Percentiles rank a stretch among this genome's conserved stretches.
These are phyloP conservation scores for Xiphophorus couchianus DNA, from an alignment of 2,113 vertebrate species.

Conservation along the genomic window DNA sequence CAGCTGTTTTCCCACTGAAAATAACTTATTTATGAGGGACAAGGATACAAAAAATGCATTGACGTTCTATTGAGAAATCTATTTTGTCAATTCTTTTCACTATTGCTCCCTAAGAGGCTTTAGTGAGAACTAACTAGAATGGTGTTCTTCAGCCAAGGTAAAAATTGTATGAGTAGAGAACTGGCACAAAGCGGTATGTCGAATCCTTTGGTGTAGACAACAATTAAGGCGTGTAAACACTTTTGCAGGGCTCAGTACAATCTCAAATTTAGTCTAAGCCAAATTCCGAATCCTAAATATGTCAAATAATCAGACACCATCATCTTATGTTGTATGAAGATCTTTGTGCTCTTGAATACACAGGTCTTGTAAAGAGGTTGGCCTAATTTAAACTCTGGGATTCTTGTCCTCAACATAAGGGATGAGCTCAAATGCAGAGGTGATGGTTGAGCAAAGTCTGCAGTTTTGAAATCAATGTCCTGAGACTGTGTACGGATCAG, in stretches of 20 bases:
- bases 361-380: neutral
- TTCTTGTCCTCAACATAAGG: neutral
- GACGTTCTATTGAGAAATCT: too few species aligned
- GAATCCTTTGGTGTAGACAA: neutral
- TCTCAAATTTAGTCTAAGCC: neutral
- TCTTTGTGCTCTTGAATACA: neutral
- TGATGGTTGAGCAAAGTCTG: slow-evolving; percentile 12
- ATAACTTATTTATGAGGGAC: too few species aligned
- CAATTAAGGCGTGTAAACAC: neutral
- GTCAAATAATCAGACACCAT: neutral
- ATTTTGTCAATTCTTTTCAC: too few species aligned
- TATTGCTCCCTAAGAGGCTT: too few species aligned
- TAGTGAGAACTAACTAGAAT: too few species aligned
- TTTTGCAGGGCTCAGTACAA: neutral
- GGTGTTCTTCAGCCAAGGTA: too few species aligned
- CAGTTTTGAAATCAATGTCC: slow-evolving; percentile 37
- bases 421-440: neutral
- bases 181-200: neutral
- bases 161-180: neutral
- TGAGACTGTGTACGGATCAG: slow-evolving; percentile 43
- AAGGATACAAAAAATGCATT: too few species aligned
- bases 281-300: neutral
- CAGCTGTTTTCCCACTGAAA: too few species aligned
- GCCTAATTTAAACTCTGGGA: neutral
- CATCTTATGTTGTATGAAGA: neutral